Evolutionary conservation across 2,797 vertebrate genomes (phyloP), one percentile per base, ranked within the genome.

Genomic region (Sebastes oblongus): DNA sequence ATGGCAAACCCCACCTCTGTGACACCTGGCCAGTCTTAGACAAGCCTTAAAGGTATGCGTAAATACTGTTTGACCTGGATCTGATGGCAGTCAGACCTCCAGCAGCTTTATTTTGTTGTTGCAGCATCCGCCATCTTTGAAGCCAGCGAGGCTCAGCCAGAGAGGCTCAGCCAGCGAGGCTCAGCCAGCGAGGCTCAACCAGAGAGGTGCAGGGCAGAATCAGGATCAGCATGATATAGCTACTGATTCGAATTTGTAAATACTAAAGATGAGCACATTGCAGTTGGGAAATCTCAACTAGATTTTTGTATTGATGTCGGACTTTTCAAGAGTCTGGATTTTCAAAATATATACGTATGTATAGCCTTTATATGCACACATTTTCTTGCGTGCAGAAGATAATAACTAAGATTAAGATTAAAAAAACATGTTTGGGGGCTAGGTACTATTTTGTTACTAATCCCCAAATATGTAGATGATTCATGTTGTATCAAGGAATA

Each of bases 41-140:
- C 74, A 76, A 77, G 61, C 70, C 39, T 14, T n/a, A 12, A 34
- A 39, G 27, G 18, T 14, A 64, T 32, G n/a, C 55, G 59, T 55
- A 78, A 66, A 79, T 83, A 82, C 67, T 67, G 62, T 87, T 82
- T 81, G 78, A 86, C 83, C 64, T 54, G 61, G 58, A 80, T 79
- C 60, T 70, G 72, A 76, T 60, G 46, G 72, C 69, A 80, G 77
- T 72, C 77, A 67, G 54, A 85, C 69, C 61, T 79, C 29, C 54
- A 66, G 65, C 74, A 70, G 76, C 50, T 1, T 12, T 58, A 39
- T 77, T 42, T 52, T 78, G 39, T 46, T 70, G n/a, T 55, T 83
- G 84, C 72, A 81, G 56, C 22, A 1, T 79, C 56, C 6, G 5
- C 59, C 39, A 54, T 72, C 36, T 66, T 67, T 60, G 22, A 30